Conservation (phyloP, 2,888 invertebrate genomes). For the Trichogramma evanescens region DNA sequence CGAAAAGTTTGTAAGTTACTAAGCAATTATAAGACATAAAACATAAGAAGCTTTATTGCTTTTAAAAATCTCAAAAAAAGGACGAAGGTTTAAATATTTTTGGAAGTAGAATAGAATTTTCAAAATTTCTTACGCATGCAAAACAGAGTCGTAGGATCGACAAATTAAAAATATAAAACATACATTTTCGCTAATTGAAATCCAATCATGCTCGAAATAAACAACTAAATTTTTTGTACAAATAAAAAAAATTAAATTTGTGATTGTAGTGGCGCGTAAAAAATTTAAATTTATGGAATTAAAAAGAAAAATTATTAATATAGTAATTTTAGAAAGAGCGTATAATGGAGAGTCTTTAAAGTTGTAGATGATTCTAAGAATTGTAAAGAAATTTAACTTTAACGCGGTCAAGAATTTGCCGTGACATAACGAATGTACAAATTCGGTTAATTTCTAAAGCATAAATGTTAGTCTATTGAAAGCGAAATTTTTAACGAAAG, state of each 20-base stretch:
- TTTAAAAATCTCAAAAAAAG: background rate
- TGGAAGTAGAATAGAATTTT: slow-evolving; percentile 11
- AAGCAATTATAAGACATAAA: slow-evolving; percentile 6
- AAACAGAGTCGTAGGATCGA: slow-evolving; percentile 6
- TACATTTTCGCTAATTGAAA: slow-evolving; percentile 11
- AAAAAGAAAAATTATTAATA: slow-evolving; percentile 30
- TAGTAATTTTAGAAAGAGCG: slow-evolving; percentile 41
- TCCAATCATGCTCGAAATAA: slow-evolving; percentile 38
- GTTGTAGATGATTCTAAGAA: slow-evolving; percentile 43
- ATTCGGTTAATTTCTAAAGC: slow-evolving; percentile 42
- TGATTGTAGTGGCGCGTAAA: slow-evolving; percentile 16
- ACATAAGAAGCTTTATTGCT: slow-evolving; percentile 12
- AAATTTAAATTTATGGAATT: slow-evolving; percentile 18
- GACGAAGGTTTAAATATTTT: slow-evolving; percentile 5
- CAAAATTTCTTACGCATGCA: slow-evolving; percentile 11
- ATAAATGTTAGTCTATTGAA: slow-evolving; percentile 41
- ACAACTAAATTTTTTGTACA: slow-evolving; percentile 33
- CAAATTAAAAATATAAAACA: slow-evolving; percentile 12
- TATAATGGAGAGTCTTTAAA: slow-evolving; percentile 34
- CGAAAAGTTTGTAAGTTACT: slow-evolving; percentile 16
- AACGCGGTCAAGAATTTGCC: slow-evolving; percentile 27
- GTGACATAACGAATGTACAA: slow-evolving; percentile 43
- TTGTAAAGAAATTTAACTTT: slow-evolving; percentile 29
- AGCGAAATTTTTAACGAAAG: background rate
- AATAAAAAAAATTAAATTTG: slow-evolving; percentile 33